A percentile compares a stretch with the other conserved stretches of the same genome.
These are phyloP conservation scores for Pangasius sanitwongsei DNA, from an alignment of 2,797 vertebrate genomes.

Conservation along the genomic window DNA sequence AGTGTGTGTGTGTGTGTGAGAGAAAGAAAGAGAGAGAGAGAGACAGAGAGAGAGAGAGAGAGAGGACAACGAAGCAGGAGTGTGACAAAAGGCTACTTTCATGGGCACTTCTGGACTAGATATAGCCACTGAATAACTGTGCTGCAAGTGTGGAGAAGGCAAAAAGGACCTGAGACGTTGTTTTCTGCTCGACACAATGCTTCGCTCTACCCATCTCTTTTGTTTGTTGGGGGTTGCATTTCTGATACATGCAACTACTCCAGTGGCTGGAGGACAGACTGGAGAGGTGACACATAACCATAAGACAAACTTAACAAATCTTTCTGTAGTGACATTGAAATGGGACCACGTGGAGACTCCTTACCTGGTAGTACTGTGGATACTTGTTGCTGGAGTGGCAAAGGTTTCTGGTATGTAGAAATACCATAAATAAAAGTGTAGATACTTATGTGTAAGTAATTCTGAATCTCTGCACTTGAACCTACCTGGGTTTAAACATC, in stretches of 20 bases:
- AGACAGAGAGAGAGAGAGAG: constrained; percentile 22
- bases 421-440: background rate
- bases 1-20: constrained; percentile 14
- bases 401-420: constrained; percentile 74
- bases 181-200: constrained; percentile 44
- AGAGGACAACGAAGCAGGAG: background rate
- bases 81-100: background rate
- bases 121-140: background rate
- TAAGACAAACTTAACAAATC: constrained; percentile 46
- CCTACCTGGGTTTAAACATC: background rate
- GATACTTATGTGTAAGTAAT: background rate
- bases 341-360: constrained; percentile 72
- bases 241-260: constrained; percentile 47
- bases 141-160: background rate
- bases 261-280: constrained; percentile 2
- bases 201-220: background rate
- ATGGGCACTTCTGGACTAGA: constrained; percentile 1
- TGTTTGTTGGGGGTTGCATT: constrained; percentile 56
- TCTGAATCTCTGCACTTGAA: background rate
- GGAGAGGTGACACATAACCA: background rate
- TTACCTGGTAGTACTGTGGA: constrained; percentile 69
- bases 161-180: background rate
- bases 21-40: background rate
- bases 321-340: constrained; percentile 67
- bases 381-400: constrained; percentile 68